Evolutionary conservation across 2,888 invertebrate species (phyloP), one percentile per base, ranked within the genome.

Genomic region (Eupithecia insigniata): DNA sequence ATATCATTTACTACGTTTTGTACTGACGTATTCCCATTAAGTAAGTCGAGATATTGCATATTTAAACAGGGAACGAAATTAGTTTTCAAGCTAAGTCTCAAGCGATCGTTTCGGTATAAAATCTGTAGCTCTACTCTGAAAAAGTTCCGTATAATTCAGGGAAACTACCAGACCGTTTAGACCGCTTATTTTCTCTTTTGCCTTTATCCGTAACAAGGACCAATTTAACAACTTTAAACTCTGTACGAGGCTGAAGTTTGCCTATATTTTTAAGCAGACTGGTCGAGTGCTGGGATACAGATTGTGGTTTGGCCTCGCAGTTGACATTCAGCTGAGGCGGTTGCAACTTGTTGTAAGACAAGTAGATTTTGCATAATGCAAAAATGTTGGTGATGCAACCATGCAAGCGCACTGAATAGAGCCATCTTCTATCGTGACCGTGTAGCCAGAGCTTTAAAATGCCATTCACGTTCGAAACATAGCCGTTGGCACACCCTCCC

Each of bases 321-420:
- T 88, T 91, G 90, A 89, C 90, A 92, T 91, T 90, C 88, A 89
- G 82, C 81, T 81, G 80, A 80, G 82, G 84, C 80, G 79, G 82
- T 84, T 85, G 89, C 88, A 89, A 89, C 30, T 60, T 60, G 60
- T 60, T 60, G 60, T 89, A 86, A 87, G 87, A 83, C 83, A 26
- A 55, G 26, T 26, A 26, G 55, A 74, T 76, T n/a, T n/a, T n/a
- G 85, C 85, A 87, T 91, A 90, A 90, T 90, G 91, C 88, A 90
- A 90, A 89, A 85, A 87, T 84, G 80, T 84, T 79, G 80, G 81
- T 90, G 89, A 87, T 87, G 88, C 89, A 89, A 91, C 84, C 77
- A 79, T 82, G 80, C 81, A 80, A 81, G 79, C 71, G 77, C 72
- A 80, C 79, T 78, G 76, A 75, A 79, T 79, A 74, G 78, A 83